Conservation (phyloP, 2,888 invertebrate species). For the Trichogramma dendrolimi region DNA sequence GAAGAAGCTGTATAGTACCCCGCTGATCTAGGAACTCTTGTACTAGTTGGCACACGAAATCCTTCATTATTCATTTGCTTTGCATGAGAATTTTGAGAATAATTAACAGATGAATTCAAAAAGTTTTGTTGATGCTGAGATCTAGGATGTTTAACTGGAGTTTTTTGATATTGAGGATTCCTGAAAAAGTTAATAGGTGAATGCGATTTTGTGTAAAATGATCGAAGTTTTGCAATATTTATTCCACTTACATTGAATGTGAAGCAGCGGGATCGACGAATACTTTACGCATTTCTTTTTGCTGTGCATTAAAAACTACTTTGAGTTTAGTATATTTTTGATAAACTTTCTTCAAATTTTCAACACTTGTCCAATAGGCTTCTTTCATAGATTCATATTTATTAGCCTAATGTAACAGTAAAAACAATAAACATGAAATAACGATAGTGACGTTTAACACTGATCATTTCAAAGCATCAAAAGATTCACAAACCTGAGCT, state of each 20-base stretch:
- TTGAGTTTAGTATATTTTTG: slow-evolving; percentile 23
- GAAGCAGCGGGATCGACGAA: too few relatives aligned
- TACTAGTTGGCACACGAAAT: slow-evolving; percentile 16
- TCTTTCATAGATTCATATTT: slow-evolving; percentile 24
- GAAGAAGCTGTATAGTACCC: slow-evolving; percentile 22
- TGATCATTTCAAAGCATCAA: too few relatives aligned
- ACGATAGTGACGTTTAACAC: background rate
- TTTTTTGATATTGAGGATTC: slow-evolving; percentile 11
- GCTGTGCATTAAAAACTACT: slow-evolving; percentile 1
- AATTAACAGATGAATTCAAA: background rate
- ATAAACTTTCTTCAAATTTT: slow-evolving; percentile 22
- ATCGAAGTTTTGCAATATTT: too few relatives aligned
- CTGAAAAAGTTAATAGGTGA: background rate
- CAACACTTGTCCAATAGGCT: slow-evolving; percentile 17
- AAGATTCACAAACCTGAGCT: background rate
- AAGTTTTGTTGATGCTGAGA: background rate
- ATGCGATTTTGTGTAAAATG: background rate
- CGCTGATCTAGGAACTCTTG: slow-evolving; percentile 20
- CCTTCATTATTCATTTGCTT: slow-evolving; percentile 10
- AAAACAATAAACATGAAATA: background rate
- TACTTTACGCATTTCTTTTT: slow-evolving; percentile 12
- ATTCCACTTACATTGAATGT: too few relatives aligned
- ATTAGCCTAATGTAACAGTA: slow-evolving; percentile 6
- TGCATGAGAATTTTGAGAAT: background rate
- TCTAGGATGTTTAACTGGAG: slow-evolving; percentile 12